Base-by-base conservation (phyloP, 2,888 invertebrate genomes). In the Pegoplata infirma region DNA sequence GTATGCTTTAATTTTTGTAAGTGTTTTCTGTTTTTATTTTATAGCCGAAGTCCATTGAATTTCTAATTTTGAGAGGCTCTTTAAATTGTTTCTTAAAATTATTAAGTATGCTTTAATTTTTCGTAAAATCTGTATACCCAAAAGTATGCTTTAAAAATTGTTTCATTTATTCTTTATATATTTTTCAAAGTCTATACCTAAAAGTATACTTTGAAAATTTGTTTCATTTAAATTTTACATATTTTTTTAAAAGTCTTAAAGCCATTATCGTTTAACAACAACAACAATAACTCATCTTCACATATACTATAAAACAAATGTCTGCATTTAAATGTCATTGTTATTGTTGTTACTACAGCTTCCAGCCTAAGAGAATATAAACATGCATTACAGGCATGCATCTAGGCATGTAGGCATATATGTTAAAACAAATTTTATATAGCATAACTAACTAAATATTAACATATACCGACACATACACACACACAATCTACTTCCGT, bases 241-340 rank as follows among this genome's bases (percentile, higher is more conserved):
- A 49, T n/a, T 10, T 6, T 44, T 14, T n/a, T 64, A 44, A 21
- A 51, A 73, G 21, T 14, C 36, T 68, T 61, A 49, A 61, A 61
- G 25, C 14, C 4, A 68, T 7, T 51, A n/a, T 51, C 23, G 6
- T 51, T n/a, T n/a, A 21, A 21, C n/a, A n/a, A n/a, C n/a, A n/a
- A 49, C 40, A 63, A 55, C 51, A 36, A 67, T 67, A 67, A 74
- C 46, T 67, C 46, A 74, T 74, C 5, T 67, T 14, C 23, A 59
- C 32, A 47, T 47, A 44, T 56, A 68, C n/a, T n/a, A n/a, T n/a
- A n/a, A n/a, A 63, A 63, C 56, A 55, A 59, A 23, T 64, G 64
- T 49, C 28, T 28, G 47, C 25, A 56, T 72, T 55, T 40, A 46
- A 59, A 68, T 74, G 58, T 59, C 56, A 51, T 58, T 72, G 36